phyloP scores from a whole-genome alignment of 1,140 invertebrate genomes.

The Lethrus apterus region DNA sequence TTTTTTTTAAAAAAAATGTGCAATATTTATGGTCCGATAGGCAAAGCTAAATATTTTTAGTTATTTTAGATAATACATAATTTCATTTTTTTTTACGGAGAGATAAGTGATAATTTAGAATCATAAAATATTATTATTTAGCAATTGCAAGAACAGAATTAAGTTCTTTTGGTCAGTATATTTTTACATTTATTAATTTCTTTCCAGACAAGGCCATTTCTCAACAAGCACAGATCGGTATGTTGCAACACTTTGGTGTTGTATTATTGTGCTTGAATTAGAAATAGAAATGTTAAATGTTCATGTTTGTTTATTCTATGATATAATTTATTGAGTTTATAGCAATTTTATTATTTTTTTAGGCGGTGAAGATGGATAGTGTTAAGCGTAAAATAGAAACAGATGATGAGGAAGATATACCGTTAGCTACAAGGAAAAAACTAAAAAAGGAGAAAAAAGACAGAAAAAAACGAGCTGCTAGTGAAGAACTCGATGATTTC shows the following conservation, averaged over 20 bases:
- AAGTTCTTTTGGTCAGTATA: too few species aligned
- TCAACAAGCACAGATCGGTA: slow-evolving; percentile 23
- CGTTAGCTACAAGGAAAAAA: slow-evolving; percentile 62
- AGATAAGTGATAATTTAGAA: too few species aligned
- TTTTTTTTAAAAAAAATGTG: slow-evolving; percentile 9
- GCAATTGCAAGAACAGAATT: too few species aligned
- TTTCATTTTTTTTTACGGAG: too few species aligned
- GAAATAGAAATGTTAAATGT: too few species aligned
- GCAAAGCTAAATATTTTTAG: too few species aligned
- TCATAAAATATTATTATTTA: too few species aligned
- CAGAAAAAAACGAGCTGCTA: slow-evolving; percentile 49
- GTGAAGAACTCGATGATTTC: slow-evolving; percentile 54
- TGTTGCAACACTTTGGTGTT: slow-evolving; percentile 17
- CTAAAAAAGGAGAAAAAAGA: slow-evolving; percentile 56
- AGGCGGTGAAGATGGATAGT: slow-evolving; percentile 34
- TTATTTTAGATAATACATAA: too few species aligned
- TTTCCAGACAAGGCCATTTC: slow-evolving; percentile 23
- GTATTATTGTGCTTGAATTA: slow-evolving; percentile 14
- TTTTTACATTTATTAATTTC: too few species aligned
- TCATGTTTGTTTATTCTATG: too few species aligned
- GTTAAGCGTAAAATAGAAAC: slow-evolving; percentile 44
- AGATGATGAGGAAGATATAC: slow-evolving; percentile 60
- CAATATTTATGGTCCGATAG: background rate
- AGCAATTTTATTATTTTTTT: slow-evolving; percentile 23
- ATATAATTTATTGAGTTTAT: too few species aligned